Evolutionary conservation across 2,797 vertebrate species (phyloP), one percentile per base, ranked within the genome.

Genomic region (Parauchenoglanis ngamensis): DNA sequence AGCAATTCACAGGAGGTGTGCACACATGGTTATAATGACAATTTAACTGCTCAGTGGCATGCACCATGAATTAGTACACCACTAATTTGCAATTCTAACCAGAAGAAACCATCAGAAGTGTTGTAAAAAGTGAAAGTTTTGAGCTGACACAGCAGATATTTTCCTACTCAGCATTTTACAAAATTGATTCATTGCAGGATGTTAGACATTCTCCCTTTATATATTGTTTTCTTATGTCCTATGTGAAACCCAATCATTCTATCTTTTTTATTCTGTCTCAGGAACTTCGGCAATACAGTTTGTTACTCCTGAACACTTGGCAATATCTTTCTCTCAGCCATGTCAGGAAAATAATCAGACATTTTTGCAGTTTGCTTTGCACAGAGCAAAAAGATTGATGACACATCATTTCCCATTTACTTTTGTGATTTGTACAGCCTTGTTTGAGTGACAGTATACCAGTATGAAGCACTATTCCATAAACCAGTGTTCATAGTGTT

Each of bases 21-120:
- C 86, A 82, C 85, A 86, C 68, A 83, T 87, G 79, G 77, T 54
- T 73, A 44, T 59, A 78, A 59, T 81, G 85, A 59, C 80, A 35
- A 67, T 84, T 77, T 57, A 77, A 84, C 86, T 31, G 72, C 31
- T 63, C 56, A 65, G 46, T 52, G 56, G 25, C 44, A 82, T 81
- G 54, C 28, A 75, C 12, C 77, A 63, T 70, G 15, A 81, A 72
- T 86, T 70, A 63, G 28, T n/a, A 40, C 28, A 61, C 35, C 40
- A 65, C 54, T 80, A 80, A 79, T 85, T 84, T 84, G 21, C 23
- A 28, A 67, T 80, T 80, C 49, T 28, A 86, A 68, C 85, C 31
- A 67, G 25, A 82, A 65, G 59, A 78, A 86, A 78, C 75, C 61
- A 56, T 35, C 49, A 79, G 75, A 86, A 68, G 49, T 78, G 61